Conservation (phyloP, 1,140 invertebrate species). For the Solen grandis region DNA sequence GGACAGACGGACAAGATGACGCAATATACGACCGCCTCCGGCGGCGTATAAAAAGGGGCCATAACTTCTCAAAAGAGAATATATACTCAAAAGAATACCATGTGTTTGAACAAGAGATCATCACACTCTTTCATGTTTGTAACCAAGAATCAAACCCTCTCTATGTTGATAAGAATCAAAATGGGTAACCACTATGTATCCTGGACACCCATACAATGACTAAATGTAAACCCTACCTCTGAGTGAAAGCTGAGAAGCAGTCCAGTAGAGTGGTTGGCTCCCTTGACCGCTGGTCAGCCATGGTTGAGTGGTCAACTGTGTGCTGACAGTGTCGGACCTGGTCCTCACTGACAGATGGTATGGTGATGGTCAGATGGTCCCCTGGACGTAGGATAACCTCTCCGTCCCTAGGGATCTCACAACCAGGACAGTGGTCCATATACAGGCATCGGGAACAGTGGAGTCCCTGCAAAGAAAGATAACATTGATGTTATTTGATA, state of each 20-base stretch:
- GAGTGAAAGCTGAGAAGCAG: conserved; percentile 87
- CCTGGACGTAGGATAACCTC: conserved; percentile 83
- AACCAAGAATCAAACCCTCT: too few species aligned
- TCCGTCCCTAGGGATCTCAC: conserved; percentile 82
- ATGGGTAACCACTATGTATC: too few species aligned
- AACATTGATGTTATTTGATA: conserved; percentile 9
- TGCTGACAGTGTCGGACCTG: conserved; percentile 44
- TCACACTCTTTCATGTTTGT: too few species aligned
- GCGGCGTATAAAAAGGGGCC: too few species aligned
- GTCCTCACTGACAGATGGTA: conserved; percentile 66
- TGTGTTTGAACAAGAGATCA: too few species aligned
- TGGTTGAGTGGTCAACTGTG: conserved; percentile 69
- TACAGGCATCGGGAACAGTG: conserved; percentile 86
- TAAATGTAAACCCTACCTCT: conserved; percentile 74
- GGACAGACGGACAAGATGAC: too few species aligned
- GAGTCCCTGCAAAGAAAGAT: conserved; percentile 82
- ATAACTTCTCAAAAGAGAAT: too few species aligned
- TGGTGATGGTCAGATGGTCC: conserved; percentile 84
- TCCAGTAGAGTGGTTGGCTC: conserved; percentile 85
- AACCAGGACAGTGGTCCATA: conserved; percentile 85
- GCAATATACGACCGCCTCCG: too few species aligned
- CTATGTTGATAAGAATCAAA: too few species aligned
- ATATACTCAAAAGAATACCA: too few species aligned
- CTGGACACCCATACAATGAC: too few species aligned
- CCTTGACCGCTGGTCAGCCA: conserved; percentile 81